These are phyloP conservation scores for Cotesia glomerata DNA, from an alignment of 1,140 invertebrate species.

Conservation along the genomic window DNA sequence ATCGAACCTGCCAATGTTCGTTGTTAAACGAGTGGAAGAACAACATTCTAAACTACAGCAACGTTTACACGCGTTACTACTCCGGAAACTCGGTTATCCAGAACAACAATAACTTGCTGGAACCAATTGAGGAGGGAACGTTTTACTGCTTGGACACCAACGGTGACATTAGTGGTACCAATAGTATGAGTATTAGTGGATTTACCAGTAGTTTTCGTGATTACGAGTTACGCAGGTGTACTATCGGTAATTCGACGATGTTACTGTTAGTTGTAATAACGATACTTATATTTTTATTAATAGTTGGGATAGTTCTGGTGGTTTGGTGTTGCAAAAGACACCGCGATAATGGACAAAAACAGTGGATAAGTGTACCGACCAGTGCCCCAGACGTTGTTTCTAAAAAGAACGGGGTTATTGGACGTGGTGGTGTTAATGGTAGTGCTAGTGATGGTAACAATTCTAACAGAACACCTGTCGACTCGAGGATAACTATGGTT, in stretches of 20 bases:
- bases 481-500: constrained; percentile 68
- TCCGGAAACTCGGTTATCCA: constrained; percentile 28
- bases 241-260: constrained; percentile 46
- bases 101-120: constrained; percentile 34
- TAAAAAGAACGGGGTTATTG: constrained; percentile 56
- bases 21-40: constrained; percentile 56
- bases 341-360: constrained; percentile 44
- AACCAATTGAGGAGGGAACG: constrained; percentile 44
- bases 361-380: constrained; percentile 62
- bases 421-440: constrained; percentile 37
- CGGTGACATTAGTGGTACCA: too few relatives aligned
- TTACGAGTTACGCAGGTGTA: constrained; percentile 49
- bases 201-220: constrained; percentile 40
- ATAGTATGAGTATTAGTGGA: too few relatives aligned
- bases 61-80: constrained; percentile 47
- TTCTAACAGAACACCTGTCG: constrained; percentile 41
- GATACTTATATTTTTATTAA: constrained; percentile 36
- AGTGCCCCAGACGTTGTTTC: constrained; percentile 57
- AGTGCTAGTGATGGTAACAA: neutral
- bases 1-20: constrained; percentile 68
- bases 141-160: constrained; percentile 49
- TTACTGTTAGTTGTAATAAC: constrained; percentile 46
- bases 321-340: constrained; percentile 50
- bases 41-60: constrained; percentile 59
- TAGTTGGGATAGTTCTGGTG: constrained; percentile 39